Evolutionary conservation across 2,113 vertebrate genomes (phyloP).

Genomic region (Callopanchax toddi): DNA sequence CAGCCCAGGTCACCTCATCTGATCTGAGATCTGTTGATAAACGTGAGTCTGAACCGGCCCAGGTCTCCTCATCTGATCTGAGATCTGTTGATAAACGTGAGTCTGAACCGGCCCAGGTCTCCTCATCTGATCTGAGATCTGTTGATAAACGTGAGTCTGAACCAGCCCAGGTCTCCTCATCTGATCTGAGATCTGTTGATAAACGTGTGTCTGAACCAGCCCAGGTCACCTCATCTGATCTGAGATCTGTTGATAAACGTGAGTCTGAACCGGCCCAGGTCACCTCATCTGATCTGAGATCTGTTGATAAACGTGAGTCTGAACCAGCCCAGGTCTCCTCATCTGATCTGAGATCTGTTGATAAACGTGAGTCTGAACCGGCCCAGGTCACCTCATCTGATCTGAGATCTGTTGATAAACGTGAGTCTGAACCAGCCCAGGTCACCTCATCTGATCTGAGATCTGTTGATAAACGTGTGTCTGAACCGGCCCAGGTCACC

Average conservation of each 20-base stretch:
- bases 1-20: neutral
- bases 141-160: neutral
- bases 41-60: too few relatives aligned
- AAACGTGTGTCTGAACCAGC: too few relatives aligned
- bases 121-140: conserved; percentile 29
- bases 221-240: conserved; percentile 9
- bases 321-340: neutral
- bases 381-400: conserved; percentile 3
- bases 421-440: too few relatives aligned
- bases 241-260: conserved; percentile 10
- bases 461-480: neutral
- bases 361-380: too few relatives aligned
- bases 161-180: neutral
- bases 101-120: too few relatives aligned
- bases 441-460: conserved; percentile 18
- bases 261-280: too few relatives aligned
- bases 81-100: conserved; percentile 4
- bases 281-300: conserved; percentile 24
- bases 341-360: conserved; percentile 24
- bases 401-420: conserved; percentile 15
- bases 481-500: too few relatives aligned
- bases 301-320: neutral
- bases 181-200: conserved; percentile 18
- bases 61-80: conserved; percentile 15
- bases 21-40: conserved; percentile 18